Evolutionary conservation across 2,113 vertebrate genomes (phyloP), one percentile per base, ranked within the genome.

Genomic region (Recurvirostra avosetta): DNA sequence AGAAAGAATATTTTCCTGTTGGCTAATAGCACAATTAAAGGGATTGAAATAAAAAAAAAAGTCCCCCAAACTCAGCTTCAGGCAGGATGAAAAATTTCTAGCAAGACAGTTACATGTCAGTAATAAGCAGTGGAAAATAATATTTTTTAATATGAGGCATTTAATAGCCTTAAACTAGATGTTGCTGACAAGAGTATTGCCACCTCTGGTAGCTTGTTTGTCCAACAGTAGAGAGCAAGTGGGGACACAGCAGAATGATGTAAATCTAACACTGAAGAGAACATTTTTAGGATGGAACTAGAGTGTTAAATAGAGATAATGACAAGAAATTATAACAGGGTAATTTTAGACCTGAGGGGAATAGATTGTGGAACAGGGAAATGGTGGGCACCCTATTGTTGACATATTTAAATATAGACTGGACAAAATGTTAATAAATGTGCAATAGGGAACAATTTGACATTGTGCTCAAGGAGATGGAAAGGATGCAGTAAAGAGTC

Each of bases 331-430:
- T 68, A 41, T 86, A 78, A 32, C 47, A 65, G 68, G 19, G 26
- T 95, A 67, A 91, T 91, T 96, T 94, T 93, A 95, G 76, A 78
- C 47, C 72, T 63, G 65, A 92, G 36, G 40, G 79, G 83, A 94
- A 77, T 86, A 74, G 88, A 58, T 43, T 74, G 47, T 88, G 47
- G 55, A 72, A 67, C 56, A 92, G 61, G 81, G 52, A 92, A 90
- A 86, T 78, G 34, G 73, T 96, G 68, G 82, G 86, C 94, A 56
- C 68, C 50, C 68, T 88, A 1, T 85, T 92, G 92, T 93, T 96
- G 95, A 95, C 91, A 96, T 47, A 65, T 87, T 95, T 96, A 96
- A 95, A 95, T 95, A 89, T 78, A 97, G 94, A 89, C 83, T 85
- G 95, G 96, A 75, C 79, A 91, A 96, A 96, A 95, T 84, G 56